phyloP scores from a whole-genome alignment of 2,888 invertebrate species.

The Plutella xylostella region DNA sequence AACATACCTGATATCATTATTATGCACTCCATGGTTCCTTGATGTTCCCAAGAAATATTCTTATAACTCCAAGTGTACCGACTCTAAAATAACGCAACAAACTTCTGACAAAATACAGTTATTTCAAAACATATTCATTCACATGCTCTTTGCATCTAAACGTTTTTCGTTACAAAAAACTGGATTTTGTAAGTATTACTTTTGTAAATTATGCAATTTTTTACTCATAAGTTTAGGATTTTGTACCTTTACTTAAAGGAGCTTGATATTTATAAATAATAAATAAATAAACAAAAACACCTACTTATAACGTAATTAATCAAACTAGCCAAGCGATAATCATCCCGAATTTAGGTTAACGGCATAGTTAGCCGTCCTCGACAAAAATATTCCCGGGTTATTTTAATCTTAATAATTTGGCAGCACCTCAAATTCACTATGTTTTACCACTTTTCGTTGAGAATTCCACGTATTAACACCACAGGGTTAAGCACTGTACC shows the following conservation, averaged over 20 bases:
- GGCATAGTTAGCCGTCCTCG: conserved; percentile 28
- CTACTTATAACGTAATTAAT: not conserved
- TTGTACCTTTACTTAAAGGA: not conserved
- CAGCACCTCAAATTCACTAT: conserved; percentile 28
- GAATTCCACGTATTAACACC: not conserved
- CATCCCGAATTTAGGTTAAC: conserved; percentile 7
- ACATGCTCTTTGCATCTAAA: not conserved
- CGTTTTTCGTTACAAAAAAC: too few relatives aligned
- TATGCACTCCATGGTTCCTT: too few relatives aligned
- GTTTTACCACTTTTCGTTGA: conserved; percentile 9
- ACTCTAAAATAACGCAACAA: not conserved
- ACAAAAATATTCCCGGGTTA: conserved; percentile 35
- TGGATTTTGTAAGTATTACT: too few relatives aligned
- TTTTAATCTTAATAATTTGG: conserved; percentile 35
- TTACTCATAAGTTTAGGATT: too few relatives aligned
- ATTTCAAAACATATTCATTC: not conserved
- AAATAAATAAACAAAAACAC: not conserved
- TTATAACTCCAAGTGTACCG: not conserved
- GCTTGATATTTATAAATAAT: not conserved
- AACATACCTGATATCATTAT: not conserved
- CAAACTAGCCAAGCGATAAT: not conserved
- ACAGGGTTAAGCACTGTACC: not conserved
- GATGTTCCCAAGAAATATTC: too few relatives aligned
- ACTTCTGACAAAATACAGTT: not conserved
- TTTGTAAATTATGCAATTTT: too few relatives aligned